Conservation (phyloP, 2,797 vertebrate genomes). For the Amniataba percoides region DNA sequence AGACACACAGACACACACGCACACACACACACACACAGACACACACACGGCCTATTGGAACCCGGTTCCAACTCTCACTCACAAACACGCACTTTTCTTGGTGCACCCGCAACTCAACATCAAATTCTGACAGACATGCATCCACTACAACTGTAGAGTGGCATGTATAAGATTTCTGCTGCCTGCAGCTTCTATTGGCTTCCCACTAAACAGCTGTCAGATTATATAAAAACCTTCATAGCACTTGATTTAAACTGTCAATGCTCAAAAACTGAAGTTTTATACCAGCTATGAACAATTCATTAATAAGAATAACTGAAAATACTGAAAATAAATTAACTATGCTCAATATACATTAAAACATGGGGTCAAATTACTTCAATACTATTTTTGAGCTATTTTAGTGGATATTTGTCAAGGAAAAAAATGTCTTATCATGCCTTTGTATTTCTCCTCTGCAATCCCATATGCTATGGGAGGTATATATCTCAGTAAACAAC, state of each 20-base stretch:
- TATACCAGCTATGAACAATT: not conserved
- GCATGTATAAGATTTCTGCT: conserved; percentile 38
- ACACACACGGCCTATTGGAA: conserved; percentile 33
- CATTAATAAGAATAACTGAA: conserved; percentile 2
- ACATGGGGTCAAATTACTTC: not conserved
- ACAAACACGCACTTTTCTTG: conserved; percentile 21
- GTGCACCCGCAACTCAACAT: conserved; percentile 24
- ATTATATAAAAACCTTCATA: conserved; percentile 37
- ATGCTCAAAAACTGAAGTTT: not conserved
- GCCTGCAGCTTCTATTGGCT: conserved; percentile 35
- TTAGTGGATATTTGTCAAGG: not conserved
- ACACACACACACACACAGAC: conserved; percentile 27
- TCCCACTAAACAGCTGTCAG: conserved; percentile 33
- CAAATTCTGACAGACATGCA: conserved; percentile 38
- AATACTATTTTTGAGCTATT: not conserved
- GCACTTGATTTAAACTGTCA: conserved; percentile 2
- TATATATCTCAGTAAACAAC: not conserved
- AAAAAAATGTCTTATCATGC: too few species aligned
- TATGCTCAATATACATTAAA: not conserved
- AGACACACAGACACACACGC: too few species aligned
- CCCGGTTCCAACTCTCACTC: conserved; percentile 41
- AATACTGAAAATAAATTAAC: conserved; percentile 1
- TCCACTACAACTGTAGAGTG: conserved; percentile 17
- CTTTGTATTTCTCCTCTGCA: not conserved
- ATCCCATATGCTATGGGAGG: not conserved